Percentiles rank a stretch among this genome's conserved stretches.
Conservation (phyloP, 1,140 invertebrate genomes). For the Maniola jurtina region DNA sequence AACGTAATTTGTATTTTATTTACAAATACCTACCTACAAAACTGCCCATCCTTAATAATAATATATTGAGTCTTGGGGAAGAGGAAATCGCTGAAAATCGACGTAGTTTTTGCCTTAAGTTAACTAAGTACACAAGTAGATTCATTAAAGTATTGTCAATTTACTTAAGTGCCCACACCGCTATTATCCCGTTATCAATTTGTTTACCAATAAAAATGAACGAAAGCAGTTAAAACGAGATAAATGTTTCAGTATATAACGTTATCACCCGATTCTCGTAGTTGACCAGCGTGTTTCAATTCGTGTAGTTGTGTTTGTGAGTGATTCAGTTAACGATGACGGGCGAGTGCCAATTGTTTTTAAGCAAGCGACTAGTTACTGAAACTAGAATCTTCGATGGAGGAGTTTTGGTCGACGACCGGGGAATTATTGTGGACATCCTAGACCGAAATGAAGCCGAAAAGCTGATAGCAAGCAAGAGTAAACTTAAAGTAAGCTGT, state of each 20-base stretch:
- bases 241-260: constrained; percentile 24
- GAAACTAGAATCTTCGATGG: constrained; percentile 60
- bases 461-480: constrained; percentile 68
- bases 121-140: too few species aligned
- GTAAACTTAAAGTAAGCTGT: constrained; percentile 62
- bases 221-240: constrained; percentile 24
- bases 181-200: constrained; percentile 15
- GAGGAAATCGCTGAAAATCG: too few species aligned
- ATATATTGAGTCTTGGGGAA: too few species aligned
- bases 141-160: too few species aligned
- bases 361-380: constrained; percentile 64
- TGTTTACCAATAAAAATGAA: constrained; percentile 25
- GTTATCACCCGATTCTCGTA: constrained; percentile 39
- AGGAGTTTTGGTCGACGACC: constrained; percentile 57
- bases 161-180: background rate
- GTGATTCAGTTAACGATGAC: constrained; percentile 42
- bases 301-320: constrained; percentile 41
- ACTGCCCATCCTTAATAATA: too few species aligned
- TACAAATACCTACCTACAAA: background rate
- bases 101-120: too few species aligned
- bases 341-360: constrained; percentile 54
- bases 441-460: constrained; percentile 60
- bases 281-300: constrained; percentile 42
- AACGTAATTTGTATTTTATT: background rate
- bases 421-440: constrained; percentile 62